Evolutionary conservation across 2,888 invertebrate genomes (phyloP).

Genomic region (Calameuta filiformis): DNA sequence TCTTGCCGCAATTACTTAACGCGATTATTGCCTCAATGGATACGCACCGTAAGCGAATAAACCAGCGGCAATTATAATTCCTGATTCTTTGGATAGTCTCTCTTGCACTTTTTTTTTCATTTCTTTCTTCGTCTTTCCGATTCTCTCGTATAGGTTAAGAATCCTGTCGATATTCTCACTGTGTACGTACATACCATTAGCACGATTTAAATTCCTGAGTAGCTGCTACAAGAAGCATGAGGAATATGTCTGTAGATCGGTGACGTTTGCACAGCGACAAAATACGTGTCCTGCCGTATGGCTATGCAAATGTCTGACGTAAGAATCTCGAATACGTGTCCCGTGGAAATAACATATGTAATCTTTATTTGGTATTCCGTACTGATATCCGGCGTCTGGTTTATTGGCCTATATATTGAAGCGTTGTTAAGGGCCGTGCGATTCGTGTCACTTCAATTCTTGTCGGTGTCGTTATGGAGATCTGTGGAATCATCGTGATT

Average conservation of each 20-base stretch:
- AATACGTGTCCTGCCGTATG: not conserved
- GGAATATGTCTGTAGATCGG: not conserved
- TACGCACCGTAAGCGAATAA: not conserved
- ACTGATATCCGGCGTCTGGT: conserved; percentile 9
- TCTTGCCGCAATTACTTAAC: not conserved
- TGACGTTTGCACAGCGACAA: not conserved
- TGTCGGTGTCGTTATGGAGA: not conserved
- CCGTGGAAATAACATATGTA: not conserved
- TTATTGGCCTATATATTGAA: not conserved
- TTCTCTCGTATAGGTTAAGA: not conserved
- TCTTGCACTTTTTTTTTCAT: conserved; percentile 12
- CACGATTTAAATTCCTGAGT: not conserved
- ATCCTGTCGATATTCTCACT: not conserved
- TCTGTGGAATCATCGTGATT: not conserved
- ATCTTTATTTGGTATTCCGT: conserved; percentile 20
- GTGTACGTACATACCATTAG: not conserved
- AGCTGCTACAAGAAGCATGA: not conserved
- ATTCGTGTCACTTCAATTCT: not conserved
- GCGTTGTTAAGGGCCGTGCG: not conserved
- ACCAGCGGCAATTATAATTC: not conserved
- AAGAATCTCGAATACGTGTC: not conserved
- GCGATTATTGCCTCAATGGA: not conserved
- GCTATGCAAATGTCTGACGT: not conserved
- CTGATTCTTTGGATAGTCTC: conserved; percentile 6
- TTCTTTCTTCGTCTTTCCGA: conserved; percentile 8